Evolutionary conservation across 2,797 vertebrate species (phyloP).

Genomic region (Gadopsis marmoratus): DNA sequence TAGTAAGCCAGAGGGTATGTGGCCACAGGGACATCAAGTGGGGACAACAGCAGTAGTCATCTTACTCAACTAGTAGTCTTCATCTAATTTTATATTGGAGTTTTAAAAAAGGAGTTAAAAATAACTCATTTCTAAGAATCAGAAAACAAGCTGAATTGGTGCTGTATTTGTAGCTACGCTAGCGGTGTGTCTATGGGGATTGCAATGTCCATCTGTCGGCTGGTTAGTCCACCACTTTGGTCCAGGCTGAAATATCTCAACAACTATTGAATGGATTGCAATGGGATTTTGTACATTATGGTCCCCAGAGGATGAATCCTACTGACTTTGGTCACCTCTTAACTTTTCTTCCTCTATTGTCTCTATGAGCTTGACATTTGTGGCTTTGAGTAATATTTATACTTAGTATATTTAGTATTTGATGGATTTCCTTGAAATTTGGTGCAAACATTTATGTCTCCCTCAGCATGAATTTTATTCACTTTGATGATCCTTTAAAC

Average conservation of each 20-base stretch:
- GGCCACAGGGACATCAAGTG: neutral
- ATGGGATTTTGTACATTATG: neutral
- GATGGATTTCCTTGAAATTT: neutral
- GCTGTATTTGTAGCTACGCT: neutral
- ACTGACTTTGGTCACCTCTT: neutral
- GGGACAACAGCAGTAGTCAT: slow-evolving; percentile 20
- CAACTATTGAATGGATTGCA: neutral
- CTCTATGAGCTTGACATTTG: too few species aligned
- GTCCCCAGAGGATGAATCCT: neutral
- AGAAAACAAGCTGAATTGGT: slow-evolving; percentile 4
- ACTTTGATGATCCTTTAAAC: neutral
- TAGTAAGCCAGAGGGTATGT: slow-evolving; percentile 35
- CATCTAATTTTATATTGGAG: slow-evolving; percentile 21
- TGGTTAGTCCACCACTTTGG: neutral
- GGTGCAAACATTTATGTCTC: neutral
- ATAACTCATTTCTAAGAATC: slow-evolving; percentile 38
- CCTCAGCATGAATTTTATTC: neutral
- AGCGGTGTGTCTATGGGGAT: neutral
- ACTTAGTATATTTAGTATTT: too few species aligned
- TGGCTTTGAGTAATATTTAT: neutral
- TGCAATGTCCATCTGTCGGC: neutral
- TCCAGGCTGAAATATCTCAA: neutral
- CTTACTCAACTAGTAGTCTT: slow-evolving; percentile 39
- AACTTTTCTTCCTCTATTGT: too few species aligned
- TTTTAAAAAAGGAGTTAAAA: neutral